Evolutionary conservation across 2,113 vertebrate species (phyloP).

Genomic region (Corydoras sp.): DNA sequence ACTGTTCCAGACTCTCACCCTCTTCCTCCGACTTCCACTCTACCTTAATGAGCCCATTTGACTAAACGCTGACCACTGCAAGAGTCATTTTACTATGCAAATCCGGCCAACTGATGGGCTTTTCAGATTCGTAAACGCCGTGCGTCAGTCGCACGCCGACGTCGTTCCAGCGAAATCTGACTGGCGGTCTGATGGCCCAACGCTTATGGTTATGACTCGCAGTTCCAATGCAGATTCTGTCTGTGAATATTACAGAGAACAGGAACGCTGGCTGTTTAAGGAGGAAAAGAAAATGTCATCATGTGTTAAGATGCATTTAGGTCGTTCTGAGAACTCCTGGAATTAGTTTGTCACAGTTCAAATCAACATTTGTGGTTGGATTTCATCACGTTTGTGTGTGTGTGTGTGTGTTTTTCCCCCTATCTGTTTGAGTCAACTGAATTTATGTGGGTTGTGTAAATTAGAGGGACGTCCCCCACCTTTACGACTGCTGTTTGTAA

Average conservation of each 20-base stretch:
- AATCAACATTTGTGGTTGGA: constrained; percentile 51
- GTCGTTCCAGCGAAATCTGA: constrained; percentile 28
- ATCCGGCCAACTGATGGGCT: constrained; percentile 22
- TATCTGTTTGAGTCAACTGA: too few relatives aligned
- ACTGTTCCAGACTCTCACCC: not conserved
- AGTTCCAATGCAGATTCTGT: constrained; percentile 15
- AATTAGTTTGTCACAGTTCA: constrained; percentile 60
- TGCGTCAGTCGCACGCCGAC: constrained; percentile 20
- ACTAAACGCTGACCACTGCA: constrained; percentile 34
- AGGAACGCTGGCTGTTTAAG: constrained; percentile 30
- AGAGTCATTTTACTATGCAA: constrained; percentile 27
- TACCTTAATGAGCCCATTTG: constrained; percentile 19
- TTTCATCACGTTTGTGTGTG: constrained; percentile 60
- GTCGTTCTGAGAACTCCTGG: constrained; percentile 49
- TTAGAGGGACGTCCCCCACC: too few relatives aligned
- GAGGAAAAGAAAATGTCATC: constrained; percentile 16
- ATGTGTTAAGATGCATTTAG: constrained; percentile 53
- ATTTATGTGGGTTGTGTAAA: too few relatives aligned
- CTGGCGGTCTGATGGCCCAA: constrained; percentile 27
- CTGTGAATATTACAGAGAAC: constrained; percentile 33
- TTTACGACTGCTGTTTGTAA: too few relatives aligned
- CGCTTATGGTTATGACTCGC: constrained; percentile 26
- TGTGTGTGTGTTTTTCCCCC: constrained; percentile 31
- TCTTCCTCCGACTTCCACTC: not conserved
- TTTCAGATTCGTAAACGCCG: constrained; percentile 12